These are phyloP conservation scores for Trichoplusia ni DNA, from an alignment of 1,140 invertebrate genomes.

Conservation along the genomic window DNA sequence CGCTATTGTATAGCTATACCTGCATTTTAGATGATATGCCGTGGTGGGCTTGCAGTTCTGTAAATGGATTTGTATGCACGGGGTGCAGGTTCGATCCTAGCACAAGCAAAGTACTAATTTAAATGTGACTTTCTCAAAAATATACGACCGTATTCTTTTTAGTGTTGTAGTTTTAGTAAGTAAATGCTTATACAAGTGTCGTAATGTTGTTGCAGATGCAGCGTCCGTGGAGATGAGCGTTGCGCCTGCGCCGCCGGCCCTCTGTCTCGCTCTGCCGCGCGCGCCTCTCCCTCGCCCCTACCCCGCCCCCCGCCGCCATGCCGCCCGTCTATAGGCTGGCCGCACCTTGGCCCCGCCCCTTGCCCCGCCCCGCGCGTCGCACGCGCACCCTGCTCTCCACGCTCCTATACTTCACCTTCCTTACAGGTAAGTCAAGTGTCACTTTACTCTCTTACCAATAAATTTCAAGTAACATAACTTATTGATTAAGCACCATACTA, in stretches of 20 bases:
- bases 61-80: too few relatives aligned
- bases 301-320: constrained; percentile 27
- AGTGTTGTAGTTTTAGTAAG: too few relatives aligned
- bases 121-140: too few relatives aligned
- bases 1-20: too few relatives aligned
- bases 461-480: too few relatives aligned
- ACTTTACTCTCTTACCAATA: too few relatives aligned
- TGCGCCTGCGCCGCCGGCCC: constrained; percentile 15
- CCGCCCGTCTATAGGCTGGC: constrained; percentile 30
- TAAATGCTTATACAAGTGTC: background rate
- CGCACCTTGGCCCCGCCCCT: background rate
- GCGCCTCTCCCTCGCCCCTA: constrained; percentile 29
- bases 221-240: constrained; percentile 46
- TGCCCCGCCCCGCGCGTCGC: constrained; percentile 1
- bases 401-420: constrained; percentile 38
- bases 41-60: too few relatives aligned
- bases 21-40: too few relatives aligned
- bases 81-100: too few relatives aligned
- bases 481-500: too few relatives aligned
- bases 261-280: constrained; percentile 41
- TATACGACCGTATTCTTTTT: too few relatives aligned
- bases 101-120: too few relatives aligned
- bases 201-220: constrained; percentile 37
- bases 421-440: constrained; percentile 47
- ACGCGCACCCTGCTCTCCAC: constrained; percentile 20